Conservation (phyloP, 2,113 vertebrate species). For the Pyxicephalus adspersus region DNA sequence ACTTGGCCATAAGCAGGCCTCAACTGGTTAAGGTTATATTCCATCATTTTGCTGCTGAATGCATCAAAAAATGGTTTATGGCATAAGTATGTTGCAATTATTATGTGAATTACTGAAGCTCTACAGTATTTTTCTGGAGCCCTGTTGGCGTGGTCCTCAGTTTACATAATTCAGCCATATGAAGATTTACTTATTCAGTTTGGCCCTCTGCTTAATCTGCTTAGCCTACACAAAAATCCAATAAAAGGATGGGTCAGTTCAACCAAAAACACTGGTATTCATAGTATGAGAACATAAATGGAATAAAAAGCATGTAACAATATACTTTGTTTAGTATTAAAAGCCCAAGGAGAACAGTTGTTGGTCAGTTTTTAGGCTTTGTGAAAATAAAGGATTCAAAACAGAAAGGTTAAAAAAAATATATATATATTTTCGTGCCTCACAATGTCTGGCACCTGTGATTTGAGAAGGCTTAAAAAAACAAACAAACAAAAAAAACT, state of each 20-base stretch:
- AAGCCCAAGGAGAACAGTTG: slow-evolving; percentile 48
- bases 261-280: slow-evolving; percentile 46
- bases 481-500: too few relatives aligned
- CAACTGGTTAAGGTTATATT: too few relatives aligned
- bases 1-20: too few relatives aligned
- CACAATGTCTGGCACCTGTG: too few relatives aligned
- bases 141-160: too few relatives aligned
- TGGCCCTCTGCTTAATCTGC: slow-evolving; percentile 67
- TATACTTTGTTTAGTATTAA: slow-evolving; percentile 58
- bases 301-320: slow-evolving; percentile 1
- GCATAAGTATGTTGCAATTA: too few relatives aligned
- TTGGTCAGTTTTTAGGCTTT: slow-evolving; percentile 14
- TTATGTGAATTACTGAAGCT: too few relatives aligned
- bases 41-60: too few relatives aligned
- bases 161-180: too few relatives aligned
- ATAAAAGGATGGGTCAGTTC: neutral
- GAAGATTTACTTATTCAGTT: slow-evolving; percentile 55
- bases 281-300: slow-evolving; percentile 56
- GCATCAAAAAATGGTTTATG: too few relatives aligned
- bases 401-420: slow-evolving; percentile 6
- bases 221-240: slow-evolving; percentile 65
- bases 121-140: too few relatives aligned
- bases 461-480: too few relatives aligned
- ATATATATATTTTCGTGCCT: neutral
- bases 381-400: neutral